Evolutionary conservation across 2,113 vertebrate genomes (phyloP).

Genomic region (Ictalurus furcatus): DNA sequence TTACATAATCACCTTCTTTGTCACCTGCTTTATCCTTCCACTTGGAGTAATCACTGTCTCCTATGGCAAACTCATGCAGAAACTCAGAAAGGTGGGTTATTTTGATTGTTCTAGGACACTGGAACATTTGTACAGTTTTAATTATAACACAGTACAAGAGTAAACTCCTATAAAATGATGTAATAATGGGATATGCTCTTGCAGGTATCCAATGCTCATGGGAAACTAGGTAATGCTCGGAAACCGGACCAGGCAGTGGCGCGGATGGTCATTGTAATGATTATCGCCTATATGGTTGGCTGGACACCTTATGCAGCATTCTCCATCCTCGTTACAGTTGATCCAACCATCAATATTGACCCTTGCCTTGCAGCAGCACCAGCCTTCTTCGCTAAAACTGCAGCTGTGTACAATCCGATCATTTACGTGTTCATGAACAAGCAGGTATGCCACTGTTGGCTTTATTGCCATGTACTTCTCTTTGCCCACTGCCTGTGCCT

Average conservation of each 20-base stretch:
- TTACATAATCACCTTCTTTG: constrained; percentile 84
- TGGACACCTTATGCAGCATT: constrained; percentile 85
- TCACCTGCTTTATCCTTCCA: constrained; percentile 84
- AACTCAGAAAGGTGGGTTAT: constrained; percentile 81
- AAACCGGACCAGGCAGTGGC: constrained; percentile 86
- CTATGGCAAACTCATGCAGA: constrained; percentile 83
- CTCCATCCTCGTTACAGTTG: constrained; percentile 78
- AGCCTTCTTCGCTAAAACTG: constrained; percentile 88
- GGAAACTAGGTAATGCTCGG: constrained; percentile 73
- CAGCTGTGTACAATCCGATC: constrained; percentile 86
- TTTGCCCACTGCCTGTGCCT: background rate
- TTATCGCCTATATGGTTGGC: constrained; percentile 84
- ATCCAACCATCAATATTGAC: constrained; percentile 80
- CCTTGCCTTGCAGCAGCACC: constrained; percentile 81
- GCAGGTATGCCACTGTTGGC: constrained; percentile 70
- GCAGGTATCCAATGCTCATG: constrained; percentile 79
- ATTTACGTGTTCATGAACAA: constrained; percentile 94
- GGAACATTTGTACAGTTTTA: background rate
- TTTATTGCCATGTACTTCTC: constrained; percentile 4
- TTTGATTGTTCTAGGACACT: background rate
- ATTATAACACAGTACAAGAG: constrained; percentile 4
- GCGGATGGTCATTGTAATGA: constrained; percentile 88
- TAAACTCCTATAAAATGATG: background rate
- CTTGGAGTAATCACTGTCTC: constrained; percentile 82
- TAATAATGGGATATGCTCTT: background rate